Evolutionary conservation across 2,888 invertebrate genomes (phyloP), one percentile per base, ranked within the genome.

Genomic region (Drosophila pseudotalamancana): DNA sequence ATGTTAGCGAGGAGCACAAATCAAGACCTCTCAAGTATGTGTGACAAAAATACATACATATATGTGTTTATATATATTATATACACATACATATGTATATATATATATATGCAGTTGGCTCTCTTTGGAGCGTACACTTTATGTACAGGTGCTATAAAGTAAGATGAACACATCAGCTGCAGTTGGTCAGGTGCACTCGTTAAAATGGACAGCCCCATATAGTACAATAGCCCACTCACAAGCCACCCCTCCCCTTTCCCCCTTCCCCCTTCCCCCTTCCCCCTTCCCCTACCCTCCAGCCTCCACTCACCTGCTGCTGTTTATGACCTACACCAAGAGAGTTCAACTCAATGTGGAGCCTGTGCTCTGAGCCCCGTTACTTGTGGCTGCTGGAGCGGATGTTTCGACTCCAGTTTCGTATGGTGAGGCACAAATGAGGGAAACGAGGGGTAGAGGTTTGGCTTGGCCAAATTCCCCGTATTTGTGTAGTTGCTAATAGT

Each of bases 291-390:
- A 12, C 54, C 53, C 46, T 48, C 50, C 45, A 49, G 60, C 43
- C 25, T 54, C 48, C 63, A 29, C 51, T 74, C 77, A 78, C 82
- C 80, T 69, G 80, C 77, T 62, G 59, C 75, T 75, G 78, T 78
- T 88, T 88, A 70, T 76, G 87, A 88, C 86, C 85, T 83, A 87
- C 76, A 63, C 77, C 79, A 81, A 85, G 85, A 71, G 76, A 72
- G 76, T 67, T 69, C 59, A 69, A 48, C 55, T 53, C 45, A 40
- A 25, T 34, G 43, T 27, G 8, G 16, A 6, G n/a, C n/a, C 31
- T 21, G 16, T 23, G 34, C 27, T 49, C 27, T 19, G 42, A 35
- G 49, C 27, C 19, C 34, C 39, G 59, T 50, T 59, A 32, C 39
- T 50, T 61, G 48, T 29, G 43, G 51, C 53, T 34, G 48, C 43